A percentile compares a stretch with the other conserved stretches of the same genome.
Evolutionary conservation across 2,888 invertebrate species (phyloP).

Genomic region (Anorthoa munda): DNA sequence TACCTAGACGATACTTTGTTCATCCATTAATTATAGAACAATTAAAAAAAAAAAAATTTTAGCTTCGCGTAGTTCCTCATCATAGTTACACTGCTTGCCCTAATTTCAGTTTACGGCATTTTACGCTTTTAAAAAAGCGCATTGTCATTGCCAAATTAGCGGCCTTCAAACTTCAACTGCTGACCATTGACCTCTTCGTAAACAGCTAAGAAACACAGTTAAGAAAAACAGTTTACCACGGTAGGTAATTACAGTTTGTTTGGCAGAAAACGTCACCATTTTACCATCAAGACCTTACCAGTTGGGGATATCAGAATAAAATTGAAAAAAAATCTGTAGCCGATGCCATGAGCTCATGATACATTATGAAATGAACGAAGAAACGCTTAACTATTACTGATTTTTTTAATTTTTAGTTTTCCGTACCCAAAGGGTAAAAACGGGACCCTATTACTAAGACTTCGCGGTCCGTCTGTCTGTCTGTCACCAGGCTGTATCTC

Average conservation of each 20-base stretch:
- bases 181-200: conserved; percentile 34
- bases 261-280: conserved; percentile 14
- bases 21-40: too few relatives aligned
- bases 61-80: neutral
- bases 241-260: conserved; percentile 1
- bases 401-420: too few relatives aligned
- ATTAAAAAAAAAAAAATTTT: too few relatives aligned
- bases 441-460: too few relatives aligned
- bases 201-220: conserved; percentile 36
- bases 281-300: neutral
- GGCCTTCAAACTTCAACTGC: conserved; percentile 11
- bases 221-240: neutral
- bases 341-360: too few relatives aligned
- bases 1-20: neutral
- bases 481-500: too few relatives aligned
- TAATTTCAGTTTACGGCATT: conserved; percentile 6
- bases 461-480: too few relatives aligned
- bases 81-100: conserved; percentile 11
- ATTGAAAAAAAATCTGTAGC: too few relatives aligned
- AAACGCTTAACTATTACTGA: too few relatives aligned
- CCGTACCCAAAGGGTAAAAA: too few relatives aligned
- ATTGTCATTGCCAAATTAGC: conserved; percentile 13
- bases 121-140: neutral
- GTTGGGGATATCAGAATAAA: too few relatives aligned
- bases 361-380: too few relatives aligned